Evolutionary conservation across 2,797 vertebrate genomes (phyloP).

Genomic region (Chrosomus eos): DNA sequence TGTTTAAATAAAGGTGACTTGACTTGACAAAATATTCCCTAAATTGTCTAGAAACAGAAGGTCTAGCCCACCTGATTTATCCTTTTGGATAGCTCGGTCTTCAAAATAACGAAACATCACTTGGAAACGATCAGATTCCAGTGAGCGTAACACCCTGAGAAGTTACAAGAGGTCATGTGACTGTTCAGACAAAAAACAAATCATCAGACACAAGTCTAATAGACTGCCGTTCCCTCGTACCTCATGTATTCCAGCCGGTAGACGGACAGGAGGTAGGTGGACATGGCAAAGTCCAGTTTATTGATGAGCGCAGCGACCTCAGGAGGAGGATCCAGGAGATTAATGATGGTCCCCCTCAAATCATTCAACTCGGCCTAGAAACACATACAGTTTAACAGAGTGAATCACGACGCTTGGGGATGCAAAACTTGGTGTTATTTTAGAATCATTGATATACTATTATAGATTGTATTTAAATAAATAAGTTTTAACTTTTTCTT

Average conservation of each 20-base stretch:
- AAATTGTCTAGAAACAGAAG: background rate
- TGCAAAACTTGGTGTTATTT: background rate
- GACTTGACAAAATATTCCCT: background rate
- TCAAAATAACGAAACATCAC: constrained; percentile 98
- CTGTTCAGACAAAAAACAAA: background rate
- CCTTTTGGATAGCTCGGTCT: constrained; percentile 97
- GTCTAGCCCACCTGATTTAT: constrained; percentile 88
- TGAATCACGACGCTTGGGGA: background rate
- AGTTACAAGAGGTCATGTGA: background rate
- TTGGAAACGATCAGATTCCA: constrained; percentile 95
- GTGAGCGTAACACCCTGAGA: constrained; percentile 85
- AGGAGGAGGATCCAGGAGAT: constrained; percentile 91
- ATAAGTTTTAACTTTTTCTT: background rate
- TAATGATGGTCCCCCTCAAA: constrained; percentile 91
- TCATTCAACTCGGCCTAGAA: constrained; percentile 91
- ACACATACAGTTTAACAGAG: background rate
- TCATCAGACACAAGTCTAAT: background rate
- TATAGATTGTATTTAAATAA: background rate
- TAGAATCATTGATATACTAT: background rate
- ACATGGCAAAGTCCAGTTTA: constrained; percentile 98
- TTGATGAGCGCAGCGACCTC: constrained; percentile 92
- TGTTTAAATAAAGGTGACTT: too few species aligned
- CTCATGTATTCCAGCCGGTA: constrained; percentile 97
- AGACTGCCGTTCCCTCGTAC: constrained; percentile 64
- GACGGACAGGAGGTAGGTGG: constrained; percentile 93